Percentiles rank a stretch among this genome's conserved stretches.
Conservation (phyloP, 2,113 vertebrate species). For the Petromus typicus region DNA sequence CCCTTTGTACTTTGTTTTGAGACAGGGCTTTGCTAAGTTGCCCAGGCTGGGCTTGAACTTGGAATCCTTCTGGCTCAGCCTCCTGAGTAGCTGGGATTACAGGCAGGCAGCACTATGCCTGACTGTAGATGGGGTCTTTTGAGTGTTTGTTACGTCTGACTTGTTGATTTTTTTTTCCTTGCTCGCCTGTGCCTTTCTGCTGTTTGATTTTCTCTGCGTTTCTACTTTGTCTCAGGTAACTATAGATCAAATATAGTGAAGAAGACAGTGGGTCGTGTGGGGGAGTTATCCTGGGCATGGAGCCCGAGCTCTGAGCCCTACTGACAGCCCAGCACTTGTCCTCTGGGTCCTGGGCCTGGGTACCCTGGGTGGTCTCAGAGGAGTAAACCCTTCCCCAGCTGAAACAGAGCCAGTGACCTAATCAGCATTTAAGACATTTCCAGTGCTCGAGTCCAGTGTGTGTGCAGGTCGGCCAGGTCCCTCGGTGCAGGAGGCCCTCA, state of each 20-base stretch:
- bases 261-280: neutral
- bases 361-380: neutral
- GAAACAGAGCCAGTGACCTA: neutral
- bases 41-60: neutral
- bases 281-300: neutral
- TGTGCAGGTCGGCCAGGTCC: neutral
- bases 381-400: neutral
- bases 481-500: neutral
- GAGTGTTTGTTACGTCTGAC: neutral
- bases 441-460: no score
- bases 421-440: neutral
- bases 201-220: neutral
- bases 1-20: neutral
- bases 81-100: neutral
- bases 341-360: neutral
- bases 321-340: neutral
- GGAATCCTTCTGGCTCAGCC: neutral
- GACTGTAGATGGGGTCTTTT: neutral
- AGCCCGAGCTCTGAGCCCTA: neutral
- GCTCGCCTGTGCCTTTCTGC: neutral
- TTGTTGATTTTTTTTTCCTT: neutral
- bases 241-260: rapidly evolving
- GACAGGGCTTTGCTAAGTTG: neutral
- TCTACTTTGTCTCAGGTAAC: neutral
- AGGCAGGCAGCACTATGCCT: neutral